These are phyloP conservation scores for Mustela nigripes DNA, from an alignment of 2,113 vertebrate genomes.

Conservation along the genomic window DNA sequence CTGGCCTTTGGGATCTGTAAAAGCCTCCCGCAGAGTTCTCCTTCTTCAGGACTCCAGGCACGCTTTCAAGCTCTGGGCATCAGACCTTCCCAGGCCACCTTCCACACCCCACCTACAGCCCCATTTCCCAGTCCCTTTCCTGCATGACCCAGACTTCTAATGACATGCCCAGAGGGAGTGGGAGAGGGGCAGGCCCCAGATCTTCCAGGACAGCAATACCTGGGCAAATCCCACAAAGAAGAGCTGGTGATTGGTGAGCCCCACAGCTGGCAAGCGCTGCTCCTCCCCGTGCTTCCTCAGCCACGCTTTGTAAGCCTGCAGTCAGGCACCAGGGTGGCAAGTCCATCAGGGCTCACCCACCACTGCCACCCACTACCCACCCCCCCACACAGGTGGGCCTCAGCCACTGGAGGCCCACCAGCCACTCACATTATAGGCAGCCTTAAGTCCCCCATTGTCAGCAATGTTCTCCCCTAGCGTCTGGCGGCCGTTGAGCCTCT, in stretches of 20 bases:
- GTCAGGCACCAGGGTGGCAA: background rate
- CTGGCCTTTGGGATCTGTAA: background rate
- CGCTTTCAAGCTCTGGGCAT: background rate
- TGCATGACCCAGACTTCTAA: background rate
- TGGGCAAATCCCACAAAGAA: slow-evolving; percentile 99
- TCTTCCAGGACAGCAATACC: slow-evolving; percentile 85
- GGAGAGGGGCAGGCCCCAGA: background rate
- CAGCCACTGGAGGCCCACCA: accelerated
- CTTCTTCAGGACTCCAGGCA: background rate
- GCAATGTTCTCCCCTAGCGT: slow-evolving; percentile 98
- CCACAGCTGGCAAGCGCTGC: slow-evolving; percentile 94
- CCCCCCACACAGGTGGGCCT: background rate
- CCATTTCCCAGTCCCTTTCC: background rate
- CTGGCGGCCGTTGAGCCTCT: slow-evolving; percentile 96
- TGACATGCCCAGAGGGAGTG: background rate
- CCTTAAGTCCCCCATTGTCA: slow-evolving; percentile 97
- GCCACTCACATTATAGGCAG: slow-evolving; percentile 95
- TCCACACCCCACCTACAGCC: background rate
- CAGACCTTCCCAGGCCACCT: background rate
- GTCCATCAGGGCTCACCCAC: too few relatives aligned
- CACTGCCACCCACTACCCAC: background rate
- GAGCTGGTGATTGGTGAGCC: slow-evolving; percentile 96
- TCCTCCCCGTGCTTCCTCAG: slow-evolving; percentile 93
- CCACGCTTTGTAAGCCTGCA: slow-evolving; percentile 95
- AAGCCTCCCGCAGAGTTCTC: background rate